These are phyloP conservation scores for Microdon myrmicae DNA, from an alignment of 2,888 invertebrate genomes.

Conservation along the genomic window DNA sequence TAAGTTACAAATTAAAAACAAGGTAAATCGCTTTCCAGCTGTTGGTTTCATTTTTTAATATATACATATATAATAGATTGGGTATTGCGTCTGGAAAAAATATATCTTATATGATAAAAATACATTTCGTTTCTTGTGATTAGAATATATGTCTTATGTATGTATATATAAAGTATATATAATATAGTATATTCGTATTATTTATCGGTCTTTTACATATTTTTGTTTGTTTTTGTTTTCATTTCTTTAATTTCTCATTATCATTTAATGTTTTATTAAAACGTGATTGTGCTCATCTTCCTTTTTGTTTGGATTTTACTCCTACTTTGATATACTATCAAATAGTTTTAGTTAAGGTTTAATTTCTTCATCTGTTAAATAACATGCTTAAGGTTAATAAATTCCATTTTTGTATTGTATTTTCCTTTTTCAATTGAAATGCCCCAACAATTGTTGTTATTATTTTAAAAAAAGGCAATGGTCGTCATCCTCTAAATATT, in stretches of 20 bases:
- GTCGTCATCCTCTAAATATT: constrained; percentile 15
- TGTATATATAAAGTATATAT: constrained; percentile 34
- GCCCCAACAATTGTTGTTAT: constrained; percentile 41
- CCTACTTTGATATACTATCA: constrained; percentile 9
- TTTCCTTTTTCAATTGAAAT: constrained; percentile 40
- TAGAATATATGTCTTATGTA: constrained; percentile 19
- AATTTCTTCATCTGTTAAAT: constrained; percentile 27
- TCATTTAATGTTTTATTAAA: constrained; percentile 53
- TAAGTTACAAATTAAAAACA: constrained; percentile 23
- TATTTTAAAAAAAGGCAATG: constrained; percentile 28
- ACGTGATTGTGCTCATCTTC: constrained; percentile 66
- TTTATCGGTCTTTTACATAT: constrained; percentile 42
- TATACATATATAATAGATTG: constrained; percentile 41
- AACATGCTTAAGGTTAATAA: constrained; percentile 53
- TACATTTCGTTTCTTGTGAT: constrained; percentile 41
- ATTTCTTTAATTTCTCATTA: constrained; percentile 30
- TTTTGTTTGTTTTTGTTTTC: constrained; percentile 53
- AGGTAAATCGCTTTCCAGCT: constrained; percentile 5
- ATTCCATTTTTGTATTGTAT: constrained; percentile 51
- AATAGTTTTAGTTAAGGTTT: constrained; percentile 38
- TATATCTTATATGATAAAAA: constrained; percentile 39
- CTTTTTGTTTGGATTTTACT: constrained; percentile 53
- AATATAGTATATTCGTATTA: constrained; percentile 50
- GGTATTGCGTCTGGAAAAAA: constrained; percentile 48
- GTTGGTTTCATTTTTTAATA: constrained; percentile 4